Conservation (phyloP, 2,888 invertebrate species). For the Osmoderma eremita region DNA sequence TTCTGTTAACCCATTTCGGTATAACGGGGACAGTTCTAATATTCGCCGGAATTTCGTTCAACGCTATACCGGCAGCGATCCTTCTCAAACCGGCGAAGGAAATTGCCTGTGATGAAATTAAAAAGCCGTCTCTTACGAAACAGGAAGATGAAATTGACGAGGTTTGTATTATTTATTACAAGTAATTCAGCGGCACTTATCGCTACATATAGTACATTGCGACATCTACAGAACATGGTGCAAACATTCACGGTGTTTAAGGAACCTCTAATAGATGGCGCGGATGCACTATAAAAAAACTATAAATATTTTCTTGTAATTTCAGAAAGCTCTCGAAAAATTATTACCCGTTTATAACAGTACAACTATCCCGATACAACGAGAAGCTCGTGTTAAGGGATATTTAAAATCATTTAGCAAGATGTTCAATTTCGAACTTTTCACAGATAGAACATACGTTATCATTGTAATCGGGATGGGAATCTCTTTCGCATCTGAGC, state of each 20-base stretch:
- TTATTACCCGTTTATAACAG: slow-evolving; percentile 51
- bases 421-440: slow-evolving; percentile 58
- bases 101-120: slow-evolving; percentile 31
- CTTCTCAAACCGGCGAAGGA: slow-evolving; percentile 63
- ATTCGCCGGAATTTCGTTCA: slow-evolving; percentile 64
- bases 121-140: slow-evolving; percentile 19
- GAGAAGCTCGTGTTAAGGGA: slow-evolving; percentile 43
- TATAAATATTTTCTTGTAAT: neutral
- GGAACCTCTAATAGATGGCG: neutral
- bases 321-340: slow-evolving; percentile 45
- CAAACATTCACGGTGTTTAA: neutral
- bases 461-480: slow-evolving; percentile 58
- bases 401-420: slow-evolving; percentile 51
- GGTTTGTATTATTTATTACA: slow-evolving; percentile 32
- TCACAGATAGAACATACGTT: slow-evolving; percentile 57
- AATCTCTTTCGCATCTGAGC: slow-evolving; percentile 64
- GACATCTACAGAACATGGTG: neutral
- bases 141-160: slow-evolving; percentile 38
- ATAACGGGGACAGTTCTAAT: slow-evolving; percentile 64
- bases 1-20: slow-evolving; percentile 59
- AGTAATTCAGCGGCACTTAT: neutral
- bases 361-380: slow-evolving; percentile 53
- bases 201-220: neutral
- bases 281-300: no score
- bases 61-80: slow-evolving; percentile 64